These are phyloP conservation scores for Quadroppia sp. DNA, from an alignment of 2,888 invertebrate genomes.

Conservation along the genomic window DNA sequence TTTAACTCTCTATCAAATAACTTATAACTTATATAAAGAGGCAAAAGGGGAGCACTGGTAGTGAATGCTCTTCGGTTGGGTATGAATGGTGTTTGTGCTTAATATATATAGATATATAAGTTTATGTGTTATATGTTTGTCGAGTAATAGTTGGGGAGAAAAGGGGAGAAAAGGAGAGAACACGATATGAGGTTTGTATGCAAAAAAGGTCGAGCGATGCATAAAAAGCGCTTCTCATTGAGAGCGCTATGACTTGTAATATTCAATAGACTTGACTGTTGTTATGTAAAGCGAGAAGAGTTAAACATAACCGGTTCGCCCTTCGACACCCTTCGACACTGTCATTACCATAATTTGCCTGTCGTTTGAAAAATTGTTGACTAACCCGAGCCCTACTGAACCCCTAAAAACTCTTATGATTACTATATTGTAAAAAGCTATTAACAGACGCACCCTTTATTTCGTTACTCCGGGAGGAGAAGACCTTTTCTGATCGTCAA, in stretches of 20 bases:
- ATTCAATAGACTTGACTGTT: slow-evolving; percentile 31
- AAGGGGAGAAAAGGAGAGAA: background rate
- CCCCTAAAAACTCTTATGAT: too few species aligned
- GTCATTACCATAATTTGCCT: slow-evolving; percentile 29
- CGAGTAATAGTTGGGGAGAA: background rate
- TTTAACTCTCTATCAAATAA: slow-evolving; percentile 29
- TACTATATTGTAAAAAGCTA: background rate
- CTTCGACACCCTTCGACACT: slow-evolving; percentile 21
- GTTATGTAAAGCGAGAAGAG: slow-evolving; percentile 34
- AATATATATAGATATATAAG: background rate
- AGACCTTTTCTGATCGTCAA: background rate
- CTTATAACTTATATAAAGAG: too few species aligned
- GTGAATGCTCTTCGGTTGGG: background rate
- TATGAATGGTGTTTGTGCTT: slow-evolving; percentile 2
- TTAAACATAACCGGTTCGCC: slow-evolving; percentile 27
- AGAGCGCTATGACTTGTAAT: background rate
- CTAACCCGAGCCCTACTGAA: background rate
- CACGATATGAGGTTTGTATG: slow-evolving; percentile 34
- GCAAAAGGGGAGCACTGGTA: slow-evolving; percentile 8
- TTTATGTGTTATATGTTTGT: slow-evolving; percentile 4
- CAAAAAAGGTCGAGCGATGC: slow-evolving; percentile 19
- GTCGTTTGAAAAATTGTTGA: slow-evolving; percentile 10
- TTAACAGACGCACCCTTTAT: slow-evolving; percentile 11
- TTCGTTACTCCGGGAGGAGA: too few species aligned
- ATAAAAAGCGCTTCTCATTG: too few species aligned